Evolutionary conservation across 2,888 invertebrate species (phyloP).

Genomic region (Lycocerus yunnanus): DNA sequence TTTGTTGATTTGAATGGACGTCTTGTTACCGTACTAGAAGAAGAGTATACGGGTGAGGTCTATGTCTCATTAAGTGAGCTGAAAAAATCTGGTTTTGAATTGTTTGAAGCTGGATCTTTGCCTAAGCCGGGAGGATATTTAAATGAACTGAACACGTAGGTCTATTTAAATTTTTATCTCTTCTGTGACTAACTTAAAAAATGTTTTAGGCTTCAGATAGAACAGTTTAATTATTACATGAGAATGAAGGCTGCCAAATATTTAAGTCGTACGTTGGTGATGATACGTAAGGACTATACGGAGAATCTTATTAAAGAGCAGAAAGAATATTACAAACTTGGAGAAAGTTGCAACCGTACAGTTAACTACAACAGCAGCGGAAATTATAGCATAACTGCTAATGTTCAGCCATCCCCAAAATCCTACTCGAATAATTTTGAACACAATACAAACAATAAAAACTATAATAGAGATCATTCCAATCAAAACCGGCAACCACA

Average conservation of each 20-base stretch:
- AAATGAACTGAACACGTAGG: neutral
- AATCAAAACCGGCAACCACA: neutral
- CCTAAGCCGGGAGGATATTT: constrained; percentile 15
- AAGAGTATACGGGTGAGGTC: constrained; percentile 33
- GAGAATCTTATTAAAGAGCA: constrained; percentile 12
- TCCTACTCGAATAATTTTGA: neutral
- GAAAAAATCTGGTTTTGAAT: constrained; percentile 38
- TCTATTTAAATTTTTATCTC: neutral
- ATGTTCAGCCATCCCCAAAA: neutral
- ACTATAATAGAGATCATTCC: neutral
- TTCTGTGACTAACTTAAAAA: neutral
- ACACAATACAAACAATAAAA: neutral
- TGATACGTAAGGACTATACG: neutral
- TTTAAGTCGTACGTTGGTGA: constrained; percentile 21
- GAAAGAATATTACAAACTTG: neutral
- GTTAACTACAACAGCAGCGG: neutral
- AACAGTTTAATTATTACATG: constrained; percentile 36
- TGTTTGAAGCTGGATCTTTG: constrained; percentile 37
- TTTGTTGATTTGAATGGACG: constrained; percentile 40
- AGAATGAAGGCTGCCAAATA: constrained; percentile 36
- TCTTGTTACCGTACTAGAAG: constrained; percentile 30
- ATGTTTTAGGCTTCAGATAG: neutral
- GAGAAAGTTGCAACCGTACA: neutral
- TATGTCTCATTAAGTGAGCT: constrained; percentile 41
- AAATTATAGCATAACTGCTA: neutral